These are phyloP conservation scores for Ageneiosus marmoratus DNA, from an alignment of 2,113 vertebrate genomes.

Conservation along the genomic window DNA sequence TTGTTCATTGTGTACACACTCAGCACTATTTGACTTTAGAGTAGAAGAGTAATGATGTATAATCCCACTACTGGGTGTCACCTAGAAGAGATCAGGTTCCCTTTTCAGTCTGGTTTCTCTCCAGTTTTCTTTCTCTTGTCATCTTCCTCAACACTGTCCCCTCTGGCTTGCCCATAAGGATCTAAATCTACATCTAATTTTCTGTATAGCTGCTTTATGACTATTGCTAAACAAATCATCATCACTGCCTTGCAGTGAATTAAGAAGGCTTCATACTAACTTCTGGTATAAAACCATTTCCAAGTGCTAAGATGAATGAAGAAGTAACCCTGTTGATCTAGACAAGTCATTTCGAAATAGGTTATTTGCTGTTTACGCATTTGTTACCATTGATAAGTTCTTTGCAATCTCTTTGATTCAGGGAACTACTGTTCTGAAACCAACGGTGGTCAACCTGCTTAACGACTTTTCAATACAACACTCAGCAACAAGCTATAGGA, in stretches of 20 bases:
- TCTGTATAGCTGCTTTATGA: not conserved
- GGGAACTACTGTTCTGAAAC: constrained; percentile 49
- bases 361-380: constrained; percentile 2
- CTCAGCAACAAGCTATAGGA: constrained; percentile 9
- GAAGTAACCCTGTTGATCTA: not conserved
- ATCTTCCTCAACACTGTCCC: not conserved
- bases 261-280: not conserved
- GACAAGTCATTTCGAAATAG: constrained; percentile 31
- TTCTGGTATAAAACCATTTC: not conserved
- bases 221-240: no score
- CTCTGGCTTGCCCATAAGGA: not conserved
- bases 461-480: constrained; percentile 35
- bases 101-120: not conserved
- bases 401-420: constrained; percentile 7
- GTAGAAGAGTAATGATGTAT: not conserved
- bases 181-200: not conserved
- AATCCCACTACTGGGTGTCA: not conserved
- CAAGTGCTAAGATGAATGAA: not conserved
- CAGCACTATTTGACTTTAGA: not conserved
- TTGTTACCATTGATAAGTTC: constrained; percentile 41
- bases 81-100: not conserved
- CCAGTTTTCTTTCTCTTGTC: not conserved
- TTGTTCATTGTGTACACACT: not conserved
- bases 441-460: constrained; percentile 6
- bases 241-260: not conserved